These are phyloP conservation scores for Hippocampus mohnikei DNA, from an alignment of 2,113 vertebrate genomes.

Conservation along the genomic window DNA sequence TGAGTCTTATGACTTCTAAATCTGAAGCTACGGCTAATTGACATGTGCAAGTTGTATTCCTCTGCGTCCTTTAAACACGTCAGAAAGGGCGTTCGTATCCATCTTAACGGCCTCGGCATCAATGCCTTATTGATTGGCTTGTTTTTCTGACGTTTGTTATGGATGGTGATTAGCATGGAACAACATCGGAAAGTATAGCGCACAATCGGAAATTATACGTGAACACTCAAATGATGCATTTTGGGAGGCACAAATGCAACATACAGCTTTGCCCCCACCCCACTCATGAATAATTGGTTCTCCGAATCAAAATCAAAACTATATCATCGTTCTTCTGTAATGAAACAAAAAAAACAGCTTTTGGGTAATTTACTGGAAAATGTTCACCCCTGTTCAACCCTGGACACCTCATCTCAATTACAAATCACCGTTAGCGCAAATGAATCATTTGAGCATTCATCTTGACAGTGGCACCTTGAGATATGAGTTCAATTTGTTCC, in stretches of 20 bases:
- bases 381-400: too few relatives aligned
- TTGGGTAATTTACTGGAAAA: too few relatives aligned
- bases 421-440: too few relatives aligned
- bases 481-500: background rate
- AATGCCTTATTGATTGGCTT: background rate
- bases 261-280: background rate
- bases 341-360: too few relatives aligned
- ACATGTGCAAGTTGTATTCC: background rate
- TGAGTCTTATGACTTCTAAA: constrained; percentile 51
- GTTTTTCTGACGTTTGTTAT: background rate
- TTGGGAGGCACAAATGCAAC: background rate
- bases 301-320: too few relatives aligned
- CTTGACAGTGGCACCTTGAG: background rate
- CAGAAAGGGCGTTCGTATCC: background rate
- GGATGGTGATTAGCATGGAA: constrained; percentile 1
- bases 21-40: constrained; percentile 6
- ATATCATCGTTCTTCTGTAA: too few relatives aligned
- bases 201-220: constrained; percentile 10
- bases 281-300: background rate
- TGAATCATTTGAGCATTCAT: constrained; percentile 25
- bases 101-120: background rate
- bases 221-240: constrained; percentile 23
- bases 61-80: background rate
- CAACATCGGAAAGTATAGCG: constrained; percentile 7
- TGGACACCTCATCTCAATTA: too few relatives aligned